Base-by-base conservation (phyloP, 2,113 vertebrate genomes). In the Thamnophis sirtalis region DNA sequence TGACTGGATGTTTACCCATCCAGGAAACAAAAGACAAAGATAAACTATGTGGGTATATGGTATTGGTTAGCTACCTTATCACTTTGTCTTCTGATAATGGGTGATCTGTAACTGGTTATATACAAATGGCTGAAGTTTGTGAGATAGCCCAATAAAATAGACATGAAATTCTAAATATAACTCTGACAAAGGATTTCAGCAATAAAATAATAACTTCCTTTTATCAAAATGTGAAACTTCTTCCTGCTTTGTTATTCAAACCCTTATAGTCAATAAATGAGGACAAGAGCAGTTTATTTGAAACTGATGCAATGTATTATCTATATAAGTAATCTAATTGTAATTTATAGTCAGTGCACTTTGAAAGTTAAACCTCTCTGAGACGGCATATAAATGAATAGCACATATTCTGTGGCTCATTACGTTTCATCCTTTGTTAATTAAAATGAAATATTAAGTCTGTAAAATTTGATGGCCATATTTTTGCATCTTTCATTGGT, bases 361-460 rank as follows among this genome's bases (percentile, higher is more conserved):
- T 93, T 86, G 88, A 94, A 91, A 22, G 86, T 90, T 3, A n/a
- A 22, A 21, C 5, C 26, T 80, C n/a, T 91, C 43, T 88, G 84
- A 89, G 56, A 93, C 93, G 91, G 55, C 53, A 43, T 11, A 4
- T 0, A 93, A 93, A 91, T 68, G 86, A 0, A 43, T 63, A 3
- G 4, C 43, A 58, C 91, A 85, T 19, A 73, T 90, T 94, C 88
- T 93, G 86, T 90, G 73, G 9, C 33, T 93, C 80, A 89, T 92
- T 92, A 93, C 84, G 53, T 91, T 19, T 38, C 49, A 87, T 91
- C 24, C 87, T 86, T 1, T 93, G 28, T 53, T 91, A 89, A 91
- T 88, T 91, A 91, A 94, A 92, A 55, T 90, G 22, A 92, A 91
- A 73, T 88, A 91, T 60, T 92, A 86, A 11, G 84, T 21, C 51